Evolutionary conservation across 2,888 invertebrate species (phyloP), one percentile per base, ranked within the genome.

Genomic region (Strigamia transsilvanica): DNA sequence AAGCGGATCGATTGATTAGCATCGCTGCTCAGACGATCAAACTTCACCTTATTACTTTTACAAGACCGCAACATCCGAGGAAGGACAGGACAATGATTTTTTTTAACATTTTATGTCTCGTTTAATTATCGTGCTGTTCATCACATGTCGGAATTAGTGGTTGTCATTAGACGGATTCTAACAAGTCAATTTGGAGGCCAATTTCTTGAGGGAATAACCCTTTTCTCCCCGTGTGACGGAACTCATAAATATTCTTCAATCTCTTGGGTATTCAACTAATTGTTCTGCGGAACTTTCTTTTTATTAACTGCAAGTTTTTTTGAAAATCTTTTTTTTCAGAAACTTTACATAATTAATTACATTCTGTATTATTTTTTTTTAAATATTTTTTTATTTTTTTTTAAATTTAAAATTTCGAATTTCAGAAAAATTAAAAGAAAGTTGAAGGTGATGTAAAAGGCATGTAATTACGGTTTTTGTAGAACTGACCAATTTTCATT

Each of bases 401-500:
- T 3, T 34, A 34, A 34, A 34, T 34, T 34, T 34, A 34, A 5
- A 42, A 42, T 42, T 13, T 13, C 12, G 2, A 42, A 10, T 42
- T 15, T 15, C 10, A 10, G 42, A 15, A 7, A 13, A n/a, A 15
- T 4, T 4, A 46, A 46, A 13, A n/a, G 4, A n/a, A 46, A n/a
- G 46, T 12, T 15, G n/a, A 46, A 46, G 12, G 46, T 4, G 4
- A 46, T 13, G 6, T 46, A 46, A 46, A 1, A 46, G 13, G 12
- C 4, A n/a, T n/a, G n/a, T 46, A 61, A 61, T 61, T 61, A 61
- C 21, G 46, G 15, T 46, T 61, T 61, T 61, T 61, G 13, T 18
- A 61, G n/a, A n/a, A 15, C 23, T 61, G 61, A 61, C 61, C 61
- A 61, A 61, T n/a, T 51, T 61, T 61, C 61, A 61, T 61, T 61